Conservation (phyloP, 2,797 vertebrate genomes). For the Anguilla marmorata region DNA sequence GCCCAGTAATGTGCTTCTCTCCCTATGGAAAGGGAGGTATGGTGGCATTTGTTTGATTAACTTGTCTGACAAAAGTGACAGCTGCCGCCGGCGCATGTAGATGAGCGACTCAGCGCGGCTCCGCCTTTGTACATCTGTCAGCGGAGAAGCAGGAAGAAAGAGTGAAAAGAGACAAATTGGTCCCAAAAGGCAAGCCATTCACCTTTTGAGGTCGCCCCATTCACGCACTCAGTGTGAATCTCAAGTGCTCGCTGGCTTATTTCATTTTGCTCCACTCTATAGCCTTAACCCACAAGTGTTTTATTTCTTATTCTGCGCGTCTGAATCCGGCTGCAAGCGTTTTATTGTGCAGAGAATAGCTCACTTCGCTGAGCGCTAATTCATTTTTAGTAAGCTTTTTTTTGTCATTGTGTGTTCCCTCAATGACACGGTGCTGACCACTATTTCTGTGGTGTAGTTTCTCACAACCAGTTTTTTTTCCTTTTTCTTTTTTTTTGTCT, state of each 20-base stretch:
- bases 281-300: slow-evolving; percentile 97
- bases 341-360: slow-evolving; percentile 88
- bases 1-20: slow-evolving; percentile 74
- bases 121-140: slow-evolving; percentile 99
- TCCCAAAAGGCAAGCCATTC: slow-evolving; percentile 99
- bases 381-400: slow-evolving; percentile 73
- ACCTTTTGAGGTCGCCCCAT: slow-evolving; percentile 97
- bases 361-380: slow-evolving; percentile 84
- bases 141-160: slow-evolving; percentile 91
- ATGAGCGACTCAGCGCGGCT: slow-evolving; percentile 97
- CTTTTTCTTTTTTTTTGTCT: not conserved
- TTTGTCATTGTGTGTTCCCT: slow-evolving; percentile 80
- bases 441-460: slow-evolving; percentile 79
- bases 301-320: slow-evolving; percentile 90
- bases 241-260: slow-evolving; percentile 99
- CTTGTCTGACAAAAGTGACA: slow-evolving; percentile 99
- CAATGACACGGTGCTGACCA: slow-evolving; percentile 76
- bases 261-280: slow-evolving; percentile 98
- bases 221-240: slow-evolving; percentile 95
- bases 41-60: slow-evolving; percentile 99
- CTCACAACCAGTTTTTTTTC: slow-evolving; percentile 68
- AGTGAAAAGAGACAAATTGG: slow-evolving; percentile 99
- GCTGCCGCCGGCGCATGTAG: slow-evolving; percentile 95
- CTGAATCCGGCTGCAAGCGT: slow-evolving; percentile 81
- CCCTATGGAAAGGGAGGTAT: slow-evolving; percentile 89